These are phyloP conservation scores for Anguilla marmorata DNA, from an alignment of 2,797 vertebrate genomes.

Conservation along the genomic window DNA sequence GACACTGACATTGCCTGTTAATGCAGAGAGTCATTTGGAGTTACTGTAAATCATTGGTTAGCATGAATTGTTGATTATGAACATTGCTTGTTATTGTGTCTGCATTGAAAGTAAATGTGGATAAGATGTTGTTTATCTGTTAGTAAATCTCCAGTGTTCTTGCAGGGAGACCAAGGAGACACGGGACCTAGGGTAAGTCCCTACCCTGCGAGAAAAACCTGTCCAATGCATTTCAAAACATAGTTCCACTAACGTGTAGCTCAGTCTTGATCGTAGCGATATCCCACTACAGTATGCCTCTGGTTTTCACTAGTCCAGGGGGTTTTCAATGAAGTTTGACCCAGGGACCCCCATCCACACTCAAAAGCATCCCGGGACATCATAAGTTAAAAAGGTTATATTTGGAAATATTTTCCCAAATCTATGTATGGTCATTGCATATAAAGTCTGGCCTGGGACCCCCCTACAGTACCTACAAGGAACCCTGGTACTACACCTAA, in stretches of 20 bases:
- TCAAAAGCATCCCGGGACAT: too few relatives aligned
- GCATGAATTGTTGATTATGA: not conserved
- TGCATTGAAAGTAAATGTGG: not conserved
- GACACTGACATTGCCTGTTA: not conserved
- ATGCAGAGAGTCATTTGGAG: not conserved
- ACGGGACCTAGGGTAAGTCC: conserved; percentile 23
- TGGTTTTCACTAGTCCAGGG: not conserved
- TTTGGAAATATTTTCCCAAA: not conserved
- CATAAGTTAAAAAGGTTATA: not conserved
- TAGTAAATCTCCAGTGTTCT: not conserved
- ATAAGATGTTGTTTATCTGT: not conserved
- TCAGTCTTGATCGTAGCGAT: not conserved
- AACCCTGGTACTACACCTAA: not conserved
- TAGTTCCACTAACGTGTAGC: not conserved
- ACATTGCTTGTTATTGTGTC: not conserved
- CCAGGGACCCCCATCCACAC: not conserved
- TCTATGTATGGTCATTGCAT: not conserved
- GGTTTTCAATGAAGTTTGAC: not conserved
- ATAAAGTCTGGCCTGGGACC: not conserved
- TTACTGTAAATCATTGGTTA: not conserved
- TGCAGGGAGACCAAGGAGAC: conserved; percentile 33
- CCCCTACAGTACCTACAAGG: not conserved
- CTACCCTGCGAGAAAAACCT: not conserved
- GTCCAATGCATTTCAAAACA: not conserved
- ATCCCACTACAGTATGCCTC: not conserved